Base-by-base conservation (phyloP, 2,797 vertebrate genomes). In the Platalea minor region DNA sequence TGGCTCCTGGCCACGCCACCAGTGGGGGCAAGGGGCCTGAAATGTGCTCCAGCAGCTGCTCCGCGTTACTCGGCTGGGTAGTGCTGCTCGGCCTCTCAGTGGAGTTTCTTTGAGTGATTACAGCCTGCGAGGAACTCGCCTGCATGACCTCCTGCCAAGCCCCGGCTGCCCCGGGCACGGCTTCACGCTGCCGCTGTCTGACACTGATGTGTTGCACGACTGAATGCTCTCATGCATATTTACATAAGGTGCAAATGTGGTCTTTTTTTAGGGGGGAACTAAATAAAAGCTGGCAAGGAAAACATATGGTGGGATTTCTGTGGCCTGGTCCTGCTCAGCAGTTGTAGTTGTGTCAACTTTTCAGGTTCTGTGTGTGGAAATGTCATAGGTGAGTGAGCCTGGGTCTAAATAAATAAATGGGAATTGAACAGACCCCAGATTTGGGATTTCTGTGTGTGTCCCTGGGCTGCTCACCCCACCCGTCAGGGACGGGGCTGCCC, bases 141-240 rank as follows among this genome's bases (percentile, higher is more conserved):
- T 23, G 37, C 53, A 21, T 3, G 8, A 31, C 26, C 2, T 9
- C 31, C 60, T 1, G 0, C 56, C 56, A 59, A 50, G 80, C 45
- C 80, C 35, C 0, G 2, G 1, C 35, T 51, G 41, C 23, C 43
- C 16, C 0, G 0, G 61, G 28, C 48, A 7, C 0, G 1, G 21
- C 65, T 67, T 51, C 37, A 15, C 25, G 2, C 31, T 19, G 26
- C 13, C 0, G 2, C 61, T 57, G 31, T 28, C 37, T 39, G 33
- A 4, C 45, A 23, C 51, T 26, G 41, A 19, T 5, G 18, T 35
- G 20, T 7, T 56, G 51, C 56, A 65, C 4, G 11, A 56, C 63
- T 24, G 53, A 70, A n/a, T 54, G 43, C 25, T 50, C 53, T 31
- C 0, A 0, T 65, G 46, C 17, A 10, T 9, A 12, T 54, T 57